Base-by-base conservation (phyloP, 2,113 vertebrate species). In the Uria aalge region DNA sequence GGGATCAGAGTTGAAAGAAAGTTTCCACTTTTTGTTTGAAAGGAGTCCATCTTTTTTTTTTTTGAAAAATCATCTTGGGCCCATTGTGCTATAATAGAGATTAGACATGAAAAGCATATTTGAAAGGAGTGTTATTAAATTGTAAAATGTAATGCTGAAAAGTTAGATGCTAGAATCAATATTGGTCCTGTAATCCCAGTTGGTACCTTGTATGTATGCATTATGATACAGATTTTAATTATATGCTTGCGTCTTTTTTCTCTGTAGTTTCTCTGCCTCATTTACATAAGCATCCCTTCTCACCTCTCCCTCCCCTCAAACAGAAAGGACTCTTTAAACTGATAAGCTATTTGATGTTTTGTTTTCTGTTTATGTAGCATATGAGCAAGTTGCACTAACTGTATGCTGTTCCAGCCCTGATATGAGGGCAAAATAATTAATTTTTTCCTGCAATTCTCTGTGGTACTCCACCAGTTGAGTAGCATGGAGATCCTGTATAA, bases 201-300 rank as follows among this genome's bases (percentile, higher is more conserved):
- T 72, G 89, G 77, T 47, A 60, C 0, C 1, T 67, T 74, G 63
- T 36, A 43, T 66, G 75, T 55, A 69, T 53, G 63, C 47, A 50
- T 93, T 93, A 74, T 71, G 82, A 90, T 74, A 93, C 71, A 92
- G 63, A 83, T 88, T 93, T 94, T 95, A 96, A 92, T 92, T 94
- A 66, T 32, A 30, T 26, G 38, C 74, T 92, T 92, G 41, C 63
- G 77, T 93, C 22, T 80, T 74, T 86, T 92, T 75, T 38, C 81
- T 91, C 69, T 95, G 81, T 79, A 91, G 84, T 93, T 94, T 75
- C 41, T 62, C 86, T 84, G 47, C 83, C 64, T 92, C 47, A 43
- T 89, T 94, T 94, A 19, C 72, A 92, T 78, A 71, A 50, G 69
- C 34, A 71, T 52, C 66, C 52, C 27, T 87, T 85, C 81, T 76